Evolutionary conservation across 2,797 vertebrate genomes (phyloP).

Genomic region (Urocyon cinereoargenteus): DNA sequence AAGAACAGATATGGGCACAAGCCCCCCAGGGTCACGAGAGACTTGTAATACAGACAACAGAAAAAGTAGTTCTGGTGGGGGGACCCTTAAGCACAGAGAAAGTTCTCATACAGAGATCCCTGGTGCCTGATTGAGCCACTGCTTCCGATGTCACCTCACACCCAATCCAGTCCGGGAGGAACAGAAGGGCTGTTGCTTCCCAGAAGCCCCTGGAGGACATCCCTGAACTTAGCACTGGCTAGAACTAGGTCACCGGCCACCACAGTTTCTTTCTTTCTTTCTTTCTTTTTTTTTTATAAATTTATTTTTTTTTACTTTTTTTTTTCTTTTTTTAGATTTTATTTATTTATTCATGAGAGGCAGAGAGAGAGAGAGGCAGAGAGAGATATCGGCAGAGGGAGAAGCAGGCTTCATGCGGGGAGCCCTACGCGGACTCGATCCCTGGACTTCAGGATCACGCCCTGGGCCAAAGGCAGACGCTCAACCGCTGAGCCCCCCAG

Average conservation of each 20-base stretch:
- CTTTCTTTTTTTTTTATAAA: no score
- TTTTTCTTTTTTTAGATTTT: no score
- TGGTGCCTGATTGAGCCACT: background rate
- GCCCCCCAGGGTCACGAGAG: background rate
- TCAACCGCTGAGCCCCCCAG: no score
- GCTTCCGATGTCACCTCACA: background rate
- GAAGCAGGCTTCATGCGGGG: no score
- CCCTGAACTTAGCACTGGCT: background rate
- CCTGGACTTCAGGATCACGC: no score
- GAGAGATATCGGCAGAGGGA: no score
- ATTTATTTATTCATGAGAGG: no score
- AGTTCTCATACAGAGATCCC: background rate
- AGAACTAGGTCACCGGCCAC: background rate
- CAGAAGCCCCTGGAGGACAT: constrained; percentile 5
- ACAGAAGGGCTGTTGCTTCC: background rate
- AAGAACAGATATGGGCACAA: background rate
- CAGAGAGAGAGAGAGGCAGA: no score
- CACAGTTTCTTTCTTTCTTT: background rate
- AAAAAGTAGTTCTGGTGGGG: background rate
- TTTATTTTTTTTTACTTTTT: no score
- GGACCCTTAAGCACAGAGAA: background rate
- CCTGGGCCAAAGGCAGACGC: no score
- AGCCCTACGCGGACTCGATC: no score
- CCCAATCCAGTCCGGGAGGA: background rate
- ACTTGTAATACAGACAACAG: background rate